A percentile compares a stretch with the other conserved stretches of the same genome.
These are phyloP conservation scores for Nomada ruficornis DNA, from an alignment of 2,888 invertebrate genomes.

Conservation along the genomic window DNA sequence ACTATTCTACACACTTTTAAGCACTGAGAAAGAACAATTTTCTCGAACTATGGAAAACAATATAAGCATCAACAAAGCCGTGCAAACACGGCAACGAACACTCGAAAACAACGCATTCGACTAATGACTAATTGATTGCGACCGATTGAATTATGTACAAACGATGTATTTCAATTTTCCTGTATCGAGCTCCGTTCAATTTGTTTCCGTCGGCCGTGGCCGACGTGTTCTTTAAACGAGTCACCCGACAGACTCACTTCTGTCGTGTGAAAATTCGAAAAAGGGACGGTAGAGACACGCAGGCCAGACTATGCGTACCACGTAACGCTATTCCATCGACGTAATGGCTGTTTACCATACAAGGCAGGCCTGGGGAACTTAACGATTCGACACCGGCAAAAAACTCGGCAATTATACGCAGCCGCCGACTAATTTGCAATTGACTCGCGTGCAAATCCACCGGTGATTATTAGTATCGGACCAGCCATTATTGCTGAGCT, in stretches of 20 bases:
- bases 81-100: background rate
- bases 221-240: background rate
- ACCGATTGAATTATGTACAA: background rate
- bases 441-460: conserved; percentile 68
- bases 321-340: conserved; percentile 36
- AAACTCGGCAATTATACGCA: conserved; percentile 69
- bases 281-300: background rate
- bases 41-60: background rate
- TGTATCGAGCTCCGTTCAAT: background rate
- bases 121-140: background rate
- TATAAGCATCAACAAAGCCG: background rate
- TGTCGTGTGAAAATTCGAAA: background rate
- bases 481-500: conserved; percentile 41
- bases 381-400: conserved; percentile 52
- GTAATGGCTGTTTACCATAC: conserved; percentile 56
- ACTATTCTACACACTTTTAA: too few species aligned
- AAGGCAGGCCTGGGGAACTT: conserved; percentile 41
- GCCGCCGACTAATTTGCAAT: conserved; percentile 72
- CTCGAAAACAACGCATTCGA: background rate
- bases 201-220: background rate
- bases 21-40: background rate
- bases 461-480: conserved; percentile 68
- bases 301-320: conserved; percentile 8
- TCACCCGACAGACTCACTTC: background rate
- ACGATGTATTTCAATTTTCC: background rate